These are phyloP conservation scores for Strix uralensis DNA, from an alignment of 2,113 vertebrate species.

Conservation along the genomic window DNA sequence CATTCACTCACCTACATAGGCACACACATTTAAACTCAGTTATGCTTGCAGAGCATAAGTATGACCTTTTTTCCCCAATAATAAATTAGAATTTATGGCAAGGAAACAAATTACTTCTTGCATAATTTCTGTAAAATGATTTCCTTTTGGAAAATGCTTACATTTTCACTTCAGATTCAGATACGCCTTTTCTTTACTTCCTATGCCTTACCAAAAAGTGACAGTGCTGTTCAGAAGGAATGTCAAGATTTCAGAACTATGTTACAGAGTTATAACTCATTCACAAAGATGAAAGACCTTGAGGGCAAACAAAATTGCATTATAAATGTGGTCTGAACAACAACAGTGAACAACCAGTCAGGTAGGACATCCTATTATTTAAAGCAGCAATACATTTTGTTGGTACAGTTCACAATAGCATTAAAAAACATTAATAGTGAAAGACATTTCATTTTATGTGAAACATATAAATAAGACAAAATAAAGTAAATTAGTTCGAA, in stretches of 20 bases:
- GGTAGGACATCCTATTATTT: not conserved
- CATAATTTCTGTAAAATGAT: not conserved
- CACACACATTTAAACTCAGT: not conserved
- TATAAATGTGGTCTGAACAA: not conserved
- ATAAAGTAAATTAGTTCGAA: not conserved
- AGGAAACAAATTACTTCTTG: not conserved
- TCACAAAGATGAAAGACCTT: not conserved
- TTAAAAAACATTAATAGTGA: not conserved
- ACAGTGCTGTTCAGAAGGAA: not conserved
- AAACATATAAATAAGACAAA: not conserved
- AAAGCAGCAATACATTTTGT: not conserved
- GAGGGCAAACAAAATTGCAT: not conserved
- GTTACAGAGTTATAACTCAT: not conserved
- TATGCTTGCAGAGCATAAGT: not conserved
- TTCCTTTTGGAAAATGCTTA: not conserved
- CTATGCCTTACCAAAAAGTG: not conserved
- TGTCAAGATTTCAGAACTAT: not conserved
- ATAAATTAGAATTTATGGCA: not conserved
- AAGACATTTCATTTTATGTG: not conserved
- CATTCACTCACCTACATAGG: not conserved
- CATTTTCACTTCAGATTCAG: constrained; percentile 12
- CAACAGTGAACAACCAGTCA: not conserved
- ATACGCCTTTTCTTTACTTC: not conserved
- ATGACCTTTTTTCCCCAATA: not conserved
- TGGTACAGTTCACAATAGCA: not conserved